Evolutionary conservation across 2,888 invertebrate genomes (phyloP).

Genomic region (Brenthis daphne): DNA sequence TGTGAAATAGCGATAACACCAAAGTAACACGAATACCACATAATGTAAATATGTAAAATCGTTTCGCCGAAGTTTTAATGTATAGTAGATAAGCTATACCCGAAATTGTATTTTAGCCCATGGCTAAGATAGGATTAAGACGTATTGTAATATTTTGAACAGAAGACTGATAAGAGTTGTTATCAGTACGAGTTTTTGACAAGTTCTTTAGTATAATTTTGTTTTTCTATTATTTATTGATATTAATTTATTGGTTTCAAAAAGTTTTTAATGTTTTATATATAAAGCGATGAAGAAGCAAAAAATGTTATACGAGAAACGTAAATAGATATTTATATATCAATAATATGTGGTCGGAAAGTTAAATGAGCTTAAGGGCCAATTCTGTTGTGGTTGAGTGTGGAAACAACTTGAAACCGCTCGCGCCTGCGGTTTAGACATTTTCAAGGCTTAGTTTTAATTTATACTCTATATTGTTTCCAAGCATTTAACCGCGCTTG

Average conservation of each 20-base stretch:
- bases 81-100: slow-evolving; percentile 54
- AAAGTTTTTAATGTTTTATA: not conserved
- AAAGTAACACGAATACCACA: slow-evolving; percentile 42
- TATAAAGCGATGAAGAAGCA: not conserved
- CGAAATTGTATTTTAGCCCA: slow-evolving; percentile 23
- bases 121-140: slow-evolving; percentile 15
- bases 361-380: slow-evolving; percentile 35
- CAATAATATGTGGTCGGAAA: slow-evolving; percentile 30
- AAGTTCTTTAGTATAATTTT: not conserved
- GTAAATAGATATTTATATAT: no score
- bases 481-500: no score
- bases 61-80: slow-evolving; percentile 60
- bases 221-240: no score
- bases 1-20: slow-evolving; percentile 47
- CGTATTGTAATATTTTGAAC: slow-evolving; percentile 11
- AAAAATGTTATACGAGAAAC: no score
- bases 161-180: slow-evolving; percentile 13
- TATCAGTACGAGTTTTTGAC: slow-evolving; percentile 13
- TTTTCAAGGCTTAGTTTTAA: slow-evolving; percentile 20
- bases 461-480: slow-evolving; percentile 4
- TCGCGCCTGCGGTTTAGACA: slow-evolving; percentile 29
- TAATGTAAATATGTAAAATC: slow-evolving; percentile 52
- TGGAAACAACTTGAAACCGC: slow-evolving; percentile 30
- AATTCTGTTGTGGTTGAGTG: slow-evolving; percentile 29
- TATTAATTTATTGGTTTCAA: not conserved